Conservation (phyloP, 1,140 invertebrate genomes). For the Sipha flava region DNA sequence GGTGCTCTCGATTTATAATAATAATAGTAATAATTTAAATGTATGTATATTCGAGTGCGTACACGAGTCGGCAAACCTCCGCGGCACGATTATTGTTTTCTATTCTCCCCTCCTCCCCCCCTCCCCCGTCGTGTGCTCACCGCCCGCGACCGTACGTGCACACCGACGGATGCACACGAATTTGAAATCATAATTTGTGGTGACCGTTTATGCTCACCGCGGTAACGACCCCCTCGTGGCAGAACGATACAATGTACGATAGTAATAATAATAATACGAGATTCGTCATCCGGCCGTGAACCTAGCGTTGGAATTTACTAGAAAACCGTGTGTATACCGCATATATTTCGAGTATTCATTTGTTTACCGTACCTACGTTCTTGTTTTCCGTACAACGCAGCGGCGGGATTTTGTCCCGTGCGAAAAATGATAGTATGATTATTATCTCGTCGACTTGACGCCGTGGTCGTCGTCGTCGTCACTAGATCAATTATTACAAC, state of each 20-base stretch:
- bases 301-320: background rate
- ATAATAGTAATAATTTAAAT: background rate
- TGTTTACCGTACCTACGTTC: too few species aligned
- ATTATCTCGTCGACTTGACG: too few species aligned
- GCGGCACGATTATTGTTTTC: constrained; percentile 24
- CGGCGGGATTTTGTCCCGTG: too few species aligned
- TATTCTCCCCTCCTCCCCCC: background rate
- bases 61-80: background rate
- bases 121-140: background rate
- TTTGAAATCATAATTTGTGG: background rate
- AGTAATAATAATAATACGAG: background rate
- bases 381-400: too few species aligned
- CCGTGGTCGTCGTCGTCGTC: too few species aligned
- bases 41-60: background rate
- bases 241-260: background rate
- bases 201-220: background rate
- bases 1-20: constrained; percentile 1
- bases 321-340: too few species aligned
- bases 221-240: background rate
- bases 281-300: background rate
- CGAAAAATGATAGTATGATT: too few species aligned
- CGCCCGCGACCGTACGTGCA: background rate
- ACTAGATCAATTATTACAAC: too few species aligned
- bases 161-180: background rate
- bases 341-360: too few species aligned